Percentiles rank a stretch among this genome's conserved stretches.
Conservation (phyloP, 2,888 invertebrate genomes). For the Tenthredo scrophulariae region DNA sequence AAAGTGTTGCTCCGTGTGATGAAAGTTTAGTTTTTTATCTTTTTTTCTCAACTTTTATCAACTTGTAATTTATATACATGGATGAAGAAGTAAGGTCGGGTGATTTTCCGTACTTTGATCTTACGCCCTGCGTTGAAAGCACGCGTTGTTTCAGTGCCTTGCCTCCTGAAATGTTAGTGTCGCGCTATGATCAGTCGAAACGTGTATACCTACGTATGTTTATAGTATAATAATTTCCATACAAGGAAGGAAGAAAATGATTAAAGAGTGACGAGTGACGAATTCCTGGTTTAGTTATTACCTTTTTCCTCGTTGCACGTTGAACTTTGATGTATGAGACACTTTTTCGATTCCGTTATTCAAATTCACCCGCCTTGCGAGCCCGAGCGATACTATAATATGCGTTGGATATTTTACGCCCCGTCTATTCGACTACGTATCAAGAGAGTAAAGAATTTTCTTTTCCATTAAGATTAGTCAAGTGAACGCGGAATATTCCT, state of each 20-base stretch:
- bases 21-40: not conserved
- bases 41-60: not conserved
- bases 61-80: not conserved
- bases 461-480: slow-evolving; percentile 35
- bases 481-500: slow-evolving; percentile 3
- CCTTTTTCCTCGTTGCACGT: not conserved
- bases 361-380: slow-evolving; percentile 5
- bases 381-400: not conserved
- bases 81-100: not conserved
- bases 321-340: slow-evolving; percentile 43
- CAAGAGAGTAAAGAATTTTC: slow-evolving; percentile 18
- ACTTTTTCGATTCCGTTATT: slow-evolving; percentile 46
- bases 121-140: not conserved
- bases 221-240: slow-evolving; percentile 1
- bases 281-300: slow-evolving; percentile 5
- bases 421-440: slow-evolving; percentile 33
- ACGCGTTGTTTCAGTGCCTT: not conserved
- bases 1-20: not conserved
- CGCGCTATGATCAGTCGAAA: not conserved
- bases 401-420: slow-evolving; percentile 45
- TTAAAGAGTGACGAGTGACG: slow-evolving; percentile 14
- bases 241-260: not conserved
- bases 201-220: not conserved
- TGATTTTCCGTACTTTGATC: slow-evolving; percentile 31
- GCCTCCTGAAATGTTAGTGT: not conserved